Base-by-base conservation (phyloP, 2,797 vertebrate genomes). In the Pseudochirops corinnae region DNA sequence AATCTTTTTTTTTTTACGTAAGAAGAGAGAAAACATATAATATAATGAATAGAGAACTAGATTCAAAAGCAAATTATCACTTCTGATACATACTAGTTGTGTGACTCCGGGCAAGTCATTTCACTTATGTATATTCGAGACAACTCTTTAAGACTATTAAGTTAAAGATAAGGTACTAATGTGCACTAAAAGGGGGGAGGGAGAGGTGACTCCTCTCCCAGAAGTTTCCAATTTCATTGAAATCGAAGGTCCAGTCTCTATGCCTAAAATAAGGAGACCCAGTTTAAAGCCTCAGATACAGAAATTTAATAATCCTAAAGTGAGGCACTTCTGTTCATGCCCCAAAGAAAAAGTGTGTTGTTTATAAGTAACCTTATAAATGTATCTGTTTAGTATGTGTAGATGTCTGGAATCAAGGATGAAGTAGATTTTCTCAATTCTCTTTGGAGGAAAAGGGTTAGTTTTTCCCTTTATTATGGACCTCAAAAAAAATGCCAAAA, bases 1-100 rank as follows among this genome's bases (percentile, higher is more conserved):
- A 28, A 57, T 95, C 52, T 93, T 94, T 39, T 95, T 93, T 91
- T 92, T 95, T 93, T 91, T 92, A 93, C 67, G 58, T 93, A 95
- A 94, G 92, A 39, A 95, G 92, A 39, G 93, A 0, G 33, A 7
- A 5, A 74, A 39, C 5, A 74, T 21, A 39, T 9, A 39, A 18
- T 13, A 74, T n/a, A n/a, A 16, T 9, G 6, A 2, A 39, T 39
- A 24, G 67, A 74, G 67, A 74, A 13, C 5, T 67, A 74, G 67
- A 39, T 74, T 39, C 39, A n/a, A 74, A 39, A 39, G 1, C 16
- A 39, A 74, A 2, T 7, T 74, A 0, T n/a, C 6, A 74, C 10
- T 39, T 39, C 67, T 74, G n/a, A 74, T 1, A 74, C n/a, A 74
- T 24, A 13, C 60, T 39, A n/a, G 5, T 39, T 74, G 14, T 21